These are phyloP conservation scores for Fopius arisanus DNA, from an alignment of 1,140 invertebrate species.

Conservation along the genomic window DNA sequence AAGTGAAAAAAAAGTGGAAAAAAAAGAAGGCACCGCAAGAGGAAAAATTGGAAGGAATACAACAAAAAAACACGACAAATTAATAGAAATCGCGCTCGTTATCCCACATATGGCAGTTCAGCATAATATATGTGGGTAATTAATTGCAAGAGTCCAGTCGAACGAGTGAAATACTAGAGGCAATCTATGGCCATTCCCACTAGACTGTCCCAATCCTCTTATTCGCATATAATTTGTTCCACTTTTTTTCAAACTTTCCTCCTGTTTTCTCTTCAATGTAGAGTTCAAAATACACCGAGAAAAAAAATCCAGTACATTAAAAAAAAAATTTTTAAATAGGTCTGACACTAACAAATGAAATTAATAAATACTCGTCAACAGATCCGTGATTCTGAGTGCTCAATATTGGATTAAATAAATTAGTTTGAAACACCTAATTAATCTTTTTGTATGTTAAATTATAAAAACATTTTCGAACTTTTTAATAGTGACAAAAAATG, in stretches of 20 bases:
- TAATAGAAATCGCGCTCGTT: constrained; percentile 24
- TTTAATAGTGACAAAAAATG: too few relatives aligned
- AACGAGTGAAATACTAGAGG: background rate
- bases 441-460: too few relatives aligned
- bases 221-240: background rate
- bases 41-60: constrained; percentile 24
- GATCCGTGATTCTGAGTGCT: too few relatives aligned
- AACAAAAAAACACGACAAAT: constrained; percentile 17
- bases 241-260: background rate
- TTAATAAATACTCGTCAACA: too few relatives aligned
- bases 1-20: constrained; percentile 13
- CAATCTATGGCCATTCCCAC: background rate
- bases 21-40: too few relatives aligned
- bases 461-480: too few relatives aligned
- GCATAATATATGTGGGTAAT: constrained; percentile 11
- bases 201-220: background rate
- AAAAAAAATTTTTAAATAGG: too few relatives aligned
- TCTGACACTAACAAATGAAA: too few relatives aligned
- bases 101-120: background rate
- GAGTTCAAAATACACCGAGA: background rate
- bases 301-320: too few relatives aligned
- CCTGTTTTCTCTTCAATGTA: background rate
- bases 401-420: too few relatives aligned
- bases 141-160: background rate
- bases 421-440: too few relatives aligned